These are phyloP conservation scores for Siniperca chuatsi DNA, from an alignment of 2,113 vertebrate genomes.

Conservation along the genomic window DNA sequence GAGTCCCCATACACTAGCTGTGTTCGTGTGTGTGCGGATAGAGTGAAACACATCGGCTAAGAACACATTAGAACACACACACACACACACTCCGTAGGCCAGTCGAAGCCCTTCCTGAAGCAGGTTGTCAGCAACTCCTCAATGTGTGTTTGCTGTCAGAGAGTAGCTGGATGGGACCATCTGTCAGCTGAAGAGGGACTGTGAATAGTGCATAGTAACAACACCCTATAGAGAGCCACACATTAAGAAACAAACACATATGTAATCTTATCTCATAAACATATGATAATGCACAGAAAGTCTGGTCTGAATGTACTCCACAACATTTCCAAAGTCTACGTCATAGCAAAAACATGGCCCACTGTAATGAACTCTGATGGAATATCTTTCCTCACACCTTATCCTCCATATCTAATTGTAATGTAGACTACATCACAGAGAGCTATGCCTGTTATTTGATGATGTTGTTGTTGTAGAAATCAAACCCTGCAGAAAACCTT, in stretches of 20 bases:
- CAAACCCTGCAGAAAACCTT: not conserved
- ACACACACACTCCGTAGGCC: conserved; percentile 39
- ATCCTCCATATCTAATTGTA: conserved; percentile 5
- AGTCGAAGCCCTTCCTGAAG: conserved; percentile 55
- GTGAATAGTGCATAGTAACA: conserved; percentile 54
- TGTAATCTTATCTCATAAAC: conserved; percentile 40
- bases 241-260: conserved; percentile 32
- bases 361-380: not conserved
- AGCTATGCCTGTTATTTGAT: conserved; percentile 5
- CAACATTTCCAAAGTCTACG: conserved; percentile 1
- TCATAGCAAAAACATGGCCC: conserved; percentile 23
- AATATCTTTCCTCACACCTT: conserved; percentile 14
- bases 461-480: conserved; percentile 10
- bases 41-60: conserved; percentile 34
- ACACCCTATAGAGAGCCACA: conserved; percentile 35
- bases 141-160: conserved; percentile 78
- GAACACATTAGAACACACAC: conserved; percentile 15
- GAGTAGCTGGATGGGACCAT: conserved; percentile 73
- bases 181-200: conserved; percentile 65
- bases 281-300: conserved; percentile 18
- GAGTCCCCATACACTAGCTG: conserved; percentile 64
- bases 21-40: conserved; percentile 47
- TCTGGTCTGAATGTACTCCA: not conserved
- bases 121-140: conserved; percentile 76
- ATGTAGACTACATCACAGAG: conserved; percentile 3